These are phyloP conservation scores for Epirrita christyi DNA, from an alignment of 2,888 invertebrate species.

Conservation along the genomic window DNA sequence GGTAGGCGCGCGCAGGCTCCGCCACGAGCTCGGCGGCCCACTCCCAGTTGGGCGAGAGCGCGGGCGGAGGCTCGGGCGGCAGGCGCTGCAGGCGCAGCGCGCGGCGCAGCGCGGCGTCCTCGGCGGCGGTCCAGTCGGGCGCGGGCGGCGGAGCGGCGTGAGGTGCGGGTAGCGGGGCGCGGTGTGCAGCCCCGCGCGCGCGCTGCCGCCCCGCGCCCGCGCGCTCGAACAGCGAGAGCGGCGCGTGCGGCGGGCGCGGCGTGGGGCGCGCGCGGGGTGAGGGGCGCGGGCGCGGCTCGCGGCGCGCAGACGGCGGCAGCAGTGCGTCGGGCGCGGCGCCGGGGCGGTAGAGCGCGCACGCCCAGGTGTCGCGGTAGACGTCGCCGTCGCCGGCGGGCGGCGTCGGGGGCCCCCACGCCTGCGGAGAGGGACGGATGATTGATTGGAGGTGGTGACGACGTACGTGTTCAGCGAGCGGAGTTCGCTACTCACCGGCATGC, in stretches of 20 bases:
- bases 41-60: conserved; percentile 98
- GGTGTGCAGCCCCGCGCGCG: conserved; percentile 87
- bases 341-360: conserved; percentile 94
- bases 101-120: conserved; percentile 95
- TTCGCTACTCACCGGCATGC: conserved; percentile 88
- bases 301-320: conserved; percentile 86
- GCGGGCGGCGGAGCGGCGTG: conserved; percentile 90
- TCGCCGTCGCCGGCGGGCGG: conserved; percentile 97
- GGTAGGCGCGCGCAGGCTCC: conserved; percentile 92
- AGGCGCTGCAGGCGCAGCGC: conserved; percentile 88
- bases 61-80: conserved; percentile 87
- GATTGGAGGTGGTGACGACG: neutral
- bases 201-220: conserved; percentile 88
- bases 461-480: neutral
- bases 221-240: conserved; percentile 89
- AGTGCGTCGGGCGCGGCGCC: conserved; percentile 87
- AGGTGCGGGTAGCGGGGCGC: conserved; percentile 82
- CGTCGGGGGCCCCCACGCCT: conserved; percentile 89
- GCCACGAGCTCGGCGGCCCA: conserved; percentile 96
- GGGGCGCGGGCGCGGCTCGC: conserved; percentile 90
- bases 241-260: conserved; percentile 91
- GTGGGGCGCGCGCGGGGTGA: conserved; percentile 87
- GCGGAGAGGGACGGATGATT: neutral
- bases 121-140: conserved; percentile 96
- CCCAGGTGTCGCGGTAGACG: conserved; percentile 93